Percentiles rank a stretch among this genome's conserved stretches.
These are phyloP conservation scores for Oophaga sylvatica DNA, from an alignment of 2,797 vertebrate species.

Conservation along the genomic window DNA sequence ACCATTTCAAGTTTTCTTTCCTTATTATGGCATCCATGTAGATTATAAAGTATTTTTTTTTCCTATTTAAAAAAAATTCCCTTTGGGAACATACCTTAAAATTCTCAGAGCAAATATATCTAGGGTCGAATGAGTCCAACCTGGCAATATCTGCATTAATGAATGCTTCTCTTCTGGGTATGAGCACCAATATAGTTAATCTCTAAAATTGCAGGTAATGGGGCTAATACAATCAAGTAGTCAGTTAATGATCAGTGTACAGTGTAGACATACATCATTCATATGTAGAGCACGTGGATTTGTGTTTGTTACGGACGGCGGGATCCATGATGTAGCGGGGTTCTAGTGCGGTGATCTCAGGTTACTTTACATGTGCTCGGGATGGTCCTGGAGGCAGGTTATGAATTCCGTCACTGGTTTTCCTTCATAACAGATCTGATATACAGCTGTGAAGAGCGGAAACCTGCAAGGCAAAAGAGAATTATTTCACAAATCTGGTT, in stretches of 20 bases:
- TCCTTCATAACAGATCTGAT: constrained; percentile 87
- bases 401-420: constrained; percentile 88
- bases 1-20: not conserved
- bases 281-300: not conserved
- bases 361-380: constrained; percentile 85
- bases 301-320: not conserved
- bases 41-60: not conserved
- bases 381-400: constrained; percentile 91
- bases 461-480: constrained; percentile 77
- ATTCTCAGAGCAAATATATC: constrained; percentile 4
- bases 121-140: not conserved
- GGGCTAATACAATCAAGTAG: not conserved
- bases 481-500: not conserved
- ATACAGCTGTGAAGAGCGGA: constrained; percentile 91
- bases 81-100: constrained; percentile 19
- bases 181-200: not conserved
- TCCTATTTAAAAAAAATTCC: constrained; percentile 14
- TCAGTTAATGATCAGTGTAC: not conserved
- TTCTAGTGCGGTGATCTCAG: not conserved
- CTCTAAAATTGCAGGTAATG: constrained; percentile 2
- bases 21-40: not conserved
- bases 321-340: not conserved
- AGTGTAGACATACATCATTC: constrained; percentile 1
- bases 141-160: not conserved
- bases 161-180: constrained; percentile 18